Evolutionary conservation across 2,888 invertebrate genomes (phyloP).

Genomic region (Syrphus vitripennis): DNA sequence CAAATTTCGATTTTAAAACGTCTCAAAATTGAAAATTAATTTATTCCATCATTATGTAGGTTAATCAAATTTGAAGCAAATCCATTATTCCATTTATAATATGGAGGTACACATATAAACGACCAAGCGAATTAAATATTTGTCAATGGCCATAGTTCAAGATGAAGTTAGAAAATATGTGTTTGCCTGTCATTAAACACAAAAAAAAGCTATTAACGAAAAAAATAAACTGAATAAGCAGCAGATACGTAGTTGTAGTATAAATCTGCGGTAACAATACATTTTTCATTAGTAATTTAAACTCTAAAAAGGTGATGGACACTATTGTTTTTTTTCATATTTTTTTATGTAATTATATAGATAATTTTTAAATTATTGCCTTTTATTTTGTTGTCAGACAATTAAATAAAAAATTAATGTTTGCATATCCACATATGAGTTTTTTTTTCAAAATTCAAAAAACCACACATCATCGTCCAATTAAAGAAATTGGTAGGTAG

Average conservation of each 20-base stretch:
- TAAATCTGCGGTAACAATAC: too few species aligned
- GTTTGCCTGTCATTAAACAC: not conserved
- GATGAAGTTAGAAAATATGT: not conserved
- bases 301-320: not conserved
- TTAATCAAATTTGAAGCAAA: too few species aligned
- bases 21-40: too few species aligned
- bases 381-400: not conserved
- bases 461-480: not conserved
- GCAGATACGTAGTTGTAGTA: not conserved
- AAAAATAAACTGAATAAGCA: not conserved
- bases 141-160: too few species aligned
- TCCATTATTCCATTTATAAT: too few species aligned
- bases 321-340: not conserved
- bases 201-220: not conserved
- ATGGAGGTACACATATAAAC: too few species aligned
- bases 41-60: too few species aligned
- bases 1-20: too few species aligned
- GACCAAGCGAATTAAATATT: too few species aligned
- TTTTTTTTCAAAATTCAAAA: not conserved
- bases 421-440: not conserved
- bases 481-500: conserved; percentile 8
- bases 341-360: not conserved
- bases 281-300: not conserved
- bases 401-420: not conserved
- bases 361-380: not conserved